A percentile compares a stretch with the other conserved stretches of the same genome.
These are phyloP conservation scores for Bergia sp. DNA, from an alignment of 92 coral and sea anemone species.

Conservation along the genomic window DNA sequence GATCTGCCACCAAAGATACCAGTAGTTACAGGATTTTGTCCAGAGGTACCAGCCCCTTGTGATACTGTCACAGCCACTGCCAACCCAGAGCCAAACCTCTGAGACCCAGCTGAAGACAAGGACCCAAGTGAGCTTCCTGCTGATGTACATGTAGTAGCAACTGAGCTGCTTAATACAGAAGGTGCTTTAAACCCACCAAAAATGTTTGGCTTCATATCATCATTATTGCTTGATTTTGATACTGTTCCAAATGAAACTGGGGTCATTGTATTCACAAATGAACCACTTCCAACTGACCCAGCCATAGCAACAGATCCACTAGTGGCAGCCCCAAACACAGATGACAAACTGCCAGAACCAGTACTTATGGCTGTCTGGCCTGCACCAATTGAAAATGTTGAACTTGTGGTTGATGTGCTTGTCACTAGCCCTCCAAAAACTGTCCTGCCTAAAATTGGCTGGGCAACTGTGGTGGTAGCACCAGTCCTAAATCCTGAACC, in stretches of 20 bases:
- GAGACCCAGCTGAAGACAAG: neutral
- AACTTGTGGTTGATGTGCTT: neutral
- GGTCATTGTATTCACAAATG: slow-evolving; percentile 27
- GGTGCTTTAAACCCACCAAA: slow-evolving; percentile 5
- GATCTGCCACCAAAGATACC: neutral
- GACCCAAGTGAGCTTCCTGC: neutral
- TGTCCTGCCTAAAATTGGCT: neutral
- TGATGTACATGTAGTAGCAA: neutral
- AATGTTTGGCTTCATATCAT: neutral
- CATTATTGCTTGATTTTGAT: neutral
- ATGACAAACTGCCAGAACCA: neutral
- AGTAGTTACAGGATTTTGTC: neutral
- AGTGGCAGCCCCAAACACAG: neutral
- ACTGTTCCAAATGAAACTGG: slow-evolving; percentile 22
- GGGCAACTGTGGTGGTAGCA: slow-evolving; percentile 10
- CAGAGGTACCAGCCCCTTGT: neutral
- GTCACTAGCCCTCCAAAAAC: slow-evolving; percentile 3
- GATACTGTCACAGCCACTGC: neutral
- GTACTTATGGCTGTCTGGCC: neutral
- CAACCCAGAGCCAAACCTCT: neutral
- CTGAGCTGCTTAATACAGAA: neutral
- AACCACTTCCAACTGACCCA: neutral
- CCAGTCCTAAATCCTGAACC: neutral
- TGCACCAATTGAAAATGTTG: neutral
- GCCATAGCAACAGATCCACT: neutral